These are phyloP conservation scores for Arenaria interpres DNA, from an alignment of 2,113 vertebrate species.

Conservation along the genomic window DNA sequence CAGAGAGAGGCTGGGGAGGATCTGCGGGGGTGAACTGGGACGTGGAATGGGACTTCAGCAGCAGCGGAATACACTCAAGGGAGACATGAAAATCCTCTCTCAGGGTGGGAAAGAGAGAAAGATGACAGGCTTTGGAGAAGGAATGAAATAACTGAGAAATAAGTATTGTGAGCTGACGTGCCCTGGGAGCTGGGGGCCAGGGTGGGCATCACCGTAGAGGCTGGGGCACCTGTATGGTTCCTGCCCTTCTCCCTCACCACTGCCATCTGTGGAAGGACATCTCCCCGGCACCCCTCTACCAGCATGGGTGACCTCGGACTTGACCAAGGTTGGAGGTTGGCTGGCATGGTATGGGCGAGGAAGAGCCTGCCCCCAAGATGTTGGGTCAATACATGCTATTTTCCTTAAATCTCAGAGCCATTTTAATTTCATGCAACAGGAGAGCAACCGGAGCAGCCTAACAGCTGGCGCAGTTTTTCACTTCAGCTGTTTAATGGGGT, in stretches of 20 bases:
- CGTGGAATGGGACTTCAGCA: neutral
- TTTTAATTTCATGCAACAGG: constrained; percentile 4
- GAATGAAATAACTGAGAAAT: neutral
- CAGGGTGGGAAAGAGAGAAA: neutral
- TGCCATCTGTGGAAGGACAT: fast-evolving
- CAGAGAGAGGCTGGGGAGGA: neutral
- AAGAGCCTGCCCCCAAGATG: neutral
- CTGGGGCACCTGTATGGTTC: neutral
- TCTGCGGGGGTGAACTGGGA: neutral
- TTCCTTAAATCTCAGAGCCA: neutral
- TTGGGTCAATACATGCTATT: neutral
- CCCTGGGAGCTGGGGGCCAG: neutral
- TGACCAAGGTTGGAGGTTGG: fast-evolving
- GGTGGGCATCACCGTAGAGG: fast-evolving
- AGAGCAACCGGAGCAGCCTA: neutral
- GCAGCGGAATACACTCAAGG: neutral
- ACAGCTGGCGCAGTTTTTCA: neutral
- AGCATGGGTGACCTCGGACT: fast-evolving
- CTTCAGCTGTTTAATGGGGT: constrained; percentile 15
- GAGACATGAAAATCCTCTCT: neutral
- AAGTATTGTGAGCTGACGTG: neutral
- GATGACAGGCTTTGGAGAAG: neutral
- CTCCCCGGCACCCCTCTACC: fast-evolving
- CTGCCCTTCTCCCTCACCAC: neutral
- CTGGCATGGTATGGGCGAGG: fast-evolving